These are phyloP conservation scores for Gobionotothen gibberifrons DNA, from an alignment of 2,797 vertebrate genomes.

Conservation along the genomic window DNA sequence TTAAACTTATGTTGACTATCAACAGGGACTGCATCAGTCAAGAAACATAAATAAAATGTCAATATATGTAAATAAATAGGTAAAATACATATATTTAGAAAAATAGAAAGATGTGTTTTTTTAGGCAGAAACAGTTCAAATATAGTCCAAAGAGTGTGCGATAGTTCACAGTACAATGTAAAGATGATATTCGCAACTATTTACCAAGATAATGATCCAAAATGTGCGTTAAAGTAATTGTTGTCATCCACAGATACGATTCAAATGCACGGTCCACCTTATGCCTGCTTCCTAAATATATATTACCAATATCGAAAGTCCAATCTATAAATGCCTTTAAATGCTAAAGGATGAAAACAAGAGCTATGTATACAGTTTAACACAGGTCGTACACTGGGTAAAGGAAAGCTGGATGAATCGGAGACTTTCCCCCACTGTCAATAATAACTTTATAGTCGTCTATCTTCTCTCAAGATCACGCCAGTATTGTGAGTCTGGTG, in stretches of 20 bases:
- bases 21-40: too few relatives aligned
- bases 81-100: too few relatives aligned
- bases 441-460: rapidly evolving
- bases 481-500: background rate
- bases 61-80: too few relatives aligned
- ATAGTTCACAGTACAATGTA: too few relatives aligned
- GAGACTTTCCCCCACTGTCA: background rate
- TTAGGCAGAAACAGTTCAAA: too few relatives aligned
- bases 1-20: too few relatives aligned
- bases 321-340: background rate
- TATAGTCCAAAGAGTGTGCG: too few relatives aligned
- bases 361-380: background rate
- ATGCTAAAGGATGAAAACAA: background rate
- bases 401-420: background rate
- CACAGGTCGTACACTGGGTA: background rate
- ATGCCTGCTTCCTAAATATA: background rate
- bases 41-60: too few relatives aligned
- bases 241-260: background rate
- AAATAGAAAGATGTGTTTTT: too few relatives aligned
- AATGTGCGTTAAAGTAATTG: background rate
- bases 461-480: background rate
- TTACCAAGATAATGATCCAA: too few relatives aligned
- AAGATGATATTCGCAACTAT: too few relatives aligned
- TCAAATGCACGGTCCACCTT: background rate
- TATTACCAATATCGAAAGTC: background rate